phyloP scores from a whole-genome alignment of 2,113 vertebrate species.

The Arvicanthis niloticus region DNA sequence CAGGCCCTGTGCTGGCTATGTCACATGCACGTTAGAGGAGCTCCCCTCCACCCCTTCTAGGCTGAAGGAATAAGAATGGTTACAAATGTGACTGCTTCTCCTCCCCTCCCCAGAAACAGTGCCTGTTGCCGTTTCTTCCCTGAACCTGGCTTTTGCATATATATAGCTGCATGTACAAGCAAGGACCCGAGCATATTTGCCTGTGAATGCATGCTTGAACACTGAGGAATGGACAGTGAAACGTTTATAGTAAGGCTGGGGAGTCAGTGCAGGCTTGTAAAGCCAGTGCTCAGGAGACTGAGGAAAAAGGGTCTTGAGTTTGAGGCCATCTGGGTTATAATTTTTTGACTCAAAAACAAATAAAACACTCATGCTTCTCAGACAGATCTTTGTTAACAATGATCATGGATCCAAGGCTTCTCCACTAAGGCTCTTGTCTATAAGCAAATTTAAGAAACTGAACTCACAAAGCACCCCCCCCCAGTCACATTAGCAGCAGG shows the following conservation, averaged over 20 bases:
- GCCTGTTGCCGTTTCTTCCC: not conserved
- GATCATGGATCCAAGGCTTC: not conserved
- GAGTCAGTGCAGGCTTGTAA: not conserved
- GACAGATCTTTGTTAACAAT: not conserved
- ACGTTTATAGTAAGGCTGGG: not conserved
- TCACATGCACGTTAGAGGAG: not conserved
- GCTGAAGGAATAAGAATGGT: not conserved
- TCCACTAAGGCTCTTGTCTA: not conserved
- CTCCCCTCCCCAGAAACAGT: not conserved
- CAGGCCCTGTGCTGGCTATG: not conserved
- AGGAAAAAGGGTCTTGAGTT: not conserved
- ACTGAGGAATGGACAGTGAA: not conserved
- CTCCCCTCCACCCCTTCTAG: not conserved
- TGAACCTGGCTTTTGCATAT: not conserved
- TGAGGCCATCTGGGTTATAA: not conserved
- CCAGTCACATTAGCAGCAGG: not conserved
- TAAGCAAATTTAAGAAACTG: slow-evolving; percentile 13
- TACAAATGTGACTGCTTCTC: not conserved
- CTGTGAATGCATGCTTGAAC: not conserved
- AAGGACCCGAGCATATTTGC: not conserved
- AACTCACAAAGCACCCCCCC: not conserved
- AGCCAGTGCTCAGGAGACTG: not conserved
- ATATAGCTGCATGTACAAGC: not conserved
- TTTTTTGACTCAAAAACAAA: not conserved
- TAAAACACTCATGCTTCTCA: not conserved